Percentiles rank a stretch among this genome's conserved stretches.
Evolutionary conservation across 2,888 invertebrate species (phyloP).

Genomic region (Cephalotes varians): DNA sequence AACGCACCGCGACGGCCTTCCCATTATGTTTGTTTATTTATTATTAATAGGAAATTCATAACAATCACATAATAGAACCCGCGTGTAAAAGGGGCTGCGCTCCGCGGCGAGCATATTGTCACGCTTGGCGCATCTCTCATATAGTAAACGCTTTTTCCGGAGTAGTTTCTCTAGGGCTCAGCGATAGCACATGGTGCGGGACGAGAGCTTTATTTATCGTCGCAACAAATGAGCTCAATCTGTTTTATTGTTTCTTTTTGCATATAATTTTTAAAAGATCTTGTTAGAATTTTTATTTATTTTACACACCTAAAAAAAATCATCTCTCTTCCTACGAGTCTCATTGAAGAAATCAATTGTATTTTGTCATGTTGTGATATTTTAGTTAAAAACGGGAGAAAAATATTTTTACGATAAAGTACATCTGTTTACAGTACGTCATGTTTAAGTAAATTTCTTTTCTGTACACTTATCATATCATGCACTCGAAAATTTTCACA

Average conservation of each 20-base stretch:
- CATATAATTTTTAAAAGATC: background rate
- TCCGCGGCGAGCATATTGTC: constrained; percentile 72
- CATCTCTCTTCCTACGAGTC: too few species aligned
- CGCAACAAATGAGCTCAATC: background rate
- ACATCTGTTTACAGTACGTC: too few species aligned
- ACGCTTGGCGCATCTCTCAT: constrained; percentile 75
- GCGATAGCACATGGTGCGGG: background rate
- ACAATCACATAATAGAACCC: constrained; percentile 83
- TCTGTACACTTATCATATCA: background rate
- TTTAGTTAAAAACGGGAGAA: background rate
- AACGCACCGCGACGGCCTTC: constrained; percentile 83
- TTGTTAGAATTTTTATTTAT: background rate
- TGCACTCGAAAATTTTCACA: background rate
- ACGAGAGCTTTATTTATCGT: constrained; percentile 6
- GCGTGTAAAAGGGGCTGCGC: constrained; percentile 66
- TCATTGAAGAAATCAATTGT: background rate
- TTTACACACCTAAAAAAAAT: background rate
- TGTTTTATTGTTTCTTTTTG: background rate
- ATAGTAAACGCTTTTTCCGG: constrained; percentile 73
- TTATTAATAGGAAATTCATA: constrained; percentile 86
- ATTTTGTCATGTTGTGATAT: background rate
- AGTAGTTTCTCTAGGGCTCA: constrained; percentile 80
- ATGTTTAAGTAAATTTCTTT: background rate
- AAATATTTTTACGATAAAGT: background rate
- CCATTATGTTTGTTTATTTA: constrained; percentile 85